Percentiles rank a stretch among this genome's conserved stretches.
Conservation (phyloP, 2,113 vertebrate species). For the Archilochus colubris region DNA sequence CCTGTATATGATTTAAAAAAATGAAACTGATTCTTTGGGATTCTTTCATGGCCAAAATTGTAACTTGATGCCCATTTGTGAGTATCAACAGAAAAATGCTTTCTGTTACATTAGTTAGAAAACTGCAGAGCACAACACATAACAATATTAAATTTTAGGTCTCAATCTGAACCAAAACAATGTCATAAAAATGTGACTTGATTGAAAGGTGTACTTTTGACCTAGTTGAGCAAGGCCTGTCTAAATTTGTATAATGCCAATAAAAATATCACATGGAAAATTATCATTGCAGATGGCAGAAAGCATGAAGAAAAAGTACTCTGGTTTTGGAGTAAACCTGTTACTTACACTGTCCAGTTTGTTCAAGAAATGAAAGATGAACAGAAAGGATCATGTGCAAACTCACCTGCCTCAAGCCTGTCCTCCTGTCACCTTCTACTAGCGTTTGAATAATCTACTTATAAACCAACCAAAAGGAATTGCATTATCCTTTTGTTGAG, state of each 20-base stretch:
- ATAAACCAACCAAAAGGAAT: background rate
- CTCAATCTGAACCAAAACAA: background rate
- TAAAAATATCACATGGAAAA: background rate
- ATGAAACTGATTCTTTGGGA: background rate
- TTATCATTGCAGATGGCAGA: background rate
- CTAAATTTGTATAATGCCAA: background rate
- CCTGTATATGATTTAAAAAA: background rate
- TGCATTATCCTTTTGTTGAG: background rate
- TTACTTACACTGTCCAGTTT: background rate
- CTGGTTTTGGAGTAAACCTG: background rate
- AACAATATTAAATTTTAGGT: background rate
- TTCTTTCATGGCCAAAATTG: background rate
- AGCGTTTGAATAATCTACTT: background rate
- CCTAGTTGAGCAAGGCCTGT: background rate
- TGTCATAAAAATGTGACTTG: background rate
- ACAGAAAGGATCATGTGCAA: background rate
- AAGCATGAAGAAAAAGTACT: background rate
- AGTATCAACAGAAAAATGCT: background rate
- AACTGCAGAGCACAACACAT: background rate
- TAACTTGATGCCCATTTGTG: background rate
- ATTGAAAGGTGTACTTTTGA: background rate
- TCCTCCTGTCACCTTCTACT: background rate
- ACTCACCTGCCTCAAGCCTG: constrained; percentile 50
- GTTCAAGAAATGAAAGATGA: background rate
- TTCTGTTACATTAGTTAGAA: background rate